Conservation (phyloP, 2,888 invertebrate genomes). For the Eilema depressum region DNA sequence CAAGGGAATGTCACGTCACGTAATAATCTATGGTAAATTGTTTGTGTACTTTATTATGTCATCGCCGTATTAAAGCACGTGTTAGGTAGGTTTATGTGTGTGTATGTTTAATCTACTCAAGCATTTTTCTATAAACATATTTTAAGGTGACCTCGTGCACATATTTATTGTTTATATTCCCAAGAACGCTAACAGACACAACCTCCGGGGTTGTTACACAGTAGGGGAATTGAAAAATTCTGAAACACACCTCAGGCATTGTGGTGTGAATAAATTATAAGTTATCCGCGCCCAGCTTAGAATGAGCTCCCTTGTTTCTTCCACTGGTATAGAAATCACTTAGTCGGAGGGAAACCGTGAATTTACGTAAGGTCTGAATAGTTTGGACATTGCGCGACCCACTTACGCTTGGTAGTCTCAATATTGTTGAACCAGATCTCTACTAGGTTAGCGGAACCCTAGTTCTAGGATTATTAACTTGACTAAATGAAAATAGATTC, state of each 20-base stretch:
- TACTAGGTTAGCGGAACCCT: slow-evolving; percentile 68
- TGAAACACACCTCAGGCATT: slow-evolving; percentile 75
- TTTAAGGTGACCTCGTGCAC: slow-evolving; percentile 52
- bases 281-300: slow-evolving; percentile 63
- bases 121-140: slow-evolving; percentile 52
- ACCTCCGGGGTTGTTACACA: slow-evolving; percentile 52
- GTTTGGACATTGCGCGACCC: slow-evolving; percentile 70
- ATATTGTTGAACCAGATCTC: slow-evolving; percentile 79
- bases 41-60: slow-evolving; percentile 32
- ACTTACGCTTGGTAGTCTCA: slow-evolving; percentile 75
- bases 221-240: slow-evolving; percentile 72
- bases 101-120: slow-evolving; percentile 46
- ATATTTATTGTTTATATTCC: slow-evolving; percentile 55
- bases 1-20: slow-evolving; percentile 14
- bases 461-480: slow-evolving; percentile 73
- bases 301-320: slow-evolving; percentile 61
- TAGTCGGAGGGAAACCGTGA: slow-evolving; percentile 57
- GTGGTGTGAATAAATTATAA: slow-evolving; percentile 83
- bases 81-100: slow-evolving; percentile 11
- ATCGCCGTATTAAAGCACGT: slow-evolving; percentile 28
- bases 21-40: slow-evolving; percentile 26
- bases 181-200: slow-evolving; percentile 57
- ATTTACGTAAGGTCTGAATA: slow-evolving; percentile 63
- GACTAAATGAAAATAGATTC: slow-evolving; percentile 57
- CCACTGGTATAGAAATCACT: slow-evolving; percentile 49